Evolutionary conservation across 2,888 invertebrate species (phyloP), one percentile per base, ranked within the genome.

Genomic region (Tillus elongatus): DNA sequence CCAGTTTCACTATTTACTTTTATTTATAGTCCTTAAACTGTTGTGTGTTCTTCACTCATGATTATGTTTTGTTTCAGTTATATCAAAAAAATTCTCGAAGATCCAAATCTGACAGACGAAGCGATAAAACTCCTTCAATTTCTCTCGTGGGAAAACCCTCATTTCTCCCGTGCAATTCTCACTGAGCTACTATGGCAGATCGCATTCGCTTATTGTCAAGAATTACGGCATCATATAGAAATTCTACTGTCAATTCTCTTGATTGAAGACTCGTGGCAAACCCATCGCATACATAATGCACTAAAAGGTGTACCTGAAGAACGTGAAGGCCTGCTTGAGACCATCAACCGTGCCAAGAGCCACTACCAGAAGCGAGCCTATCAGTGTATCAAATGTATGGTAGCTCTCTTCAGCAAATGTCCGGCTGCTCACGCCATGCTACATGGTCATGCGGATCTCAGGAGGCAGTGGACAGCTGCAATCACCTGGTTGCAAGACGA

Each of bases 311-410:
- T 81, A 32, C 82, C 81, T 2, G 85, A 86, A 44, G 87, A 93
- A 58, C 76, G 90, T 29, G 92, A 93, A 55, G 95, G 95, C 1
- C 72, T 96, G 36, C 76, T 96, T 52, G 95, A 96, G 60, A 95
- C 89, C 39, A 91, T 95, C 57, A 79, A 84, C 52, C 79, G 89
- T 43, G 86, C 90, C 40, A 93, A 92, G 67, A 87, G 83, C 46
- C 91, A 93, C 68, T 92, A 93, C 68, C 93, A 95, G 67, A 95
- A 95, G 69, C 75, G 95, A 47, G 91, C 93, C 45, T 96, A 96
- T 71, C 91, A 93, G 66, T 95, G 93, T 69, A 89, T 96, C 45
- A 96, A 96, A 70, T 87, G 91, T 62, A 76, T 96, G 71, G 93
- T 93, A 45, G 79, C 83, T 50, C 73, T 95, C 46, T 91, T 95